Evolutionary conservation across 1,140 invertebrate genomes (phyloP).

Genomic region (Drosophila serrata): DNA sequence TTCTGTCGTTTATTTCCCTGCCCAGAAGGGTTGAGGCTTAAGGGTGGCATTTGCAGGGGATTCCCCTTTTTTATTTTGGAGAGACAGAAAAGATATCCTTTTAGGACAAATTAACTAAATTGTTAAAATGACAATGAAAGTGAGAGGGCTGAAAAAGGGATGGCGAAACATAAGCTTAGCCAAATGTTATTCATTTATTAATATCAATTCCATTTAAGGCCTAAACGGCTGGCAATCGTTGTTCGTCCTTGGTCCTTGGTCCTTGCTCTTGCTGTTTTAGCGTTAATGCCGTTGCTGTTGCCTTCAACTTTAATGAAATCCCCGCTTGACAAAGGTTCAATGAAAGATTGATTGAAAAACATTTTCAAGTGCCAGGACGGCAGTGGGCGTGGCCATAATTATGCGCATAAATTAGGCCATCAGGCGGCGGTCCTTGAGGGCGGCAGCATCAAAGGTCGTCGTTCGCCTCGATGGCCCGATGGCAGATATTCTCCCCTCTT

Average conservation of each 20-base stretch:
- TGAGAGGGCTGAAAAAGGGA: neutral
- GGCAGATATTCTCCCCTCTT: neutral
- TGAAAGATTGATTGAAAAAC: slow-evolving; percentile 77
- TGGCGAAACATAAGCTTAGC: slow-evolving; percentile 16
- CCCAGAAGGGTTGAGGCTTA: slow-evolving; percentile 5
- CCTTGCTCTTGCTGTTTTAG: neutral
- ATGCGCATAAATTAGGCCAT: slow-evolving; percentile 75
- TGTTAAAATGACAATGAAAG: slow-evolving; percentile 18
- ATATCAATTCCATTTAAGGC: slow-evolving; percentile 68
- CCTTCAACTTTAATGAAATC: slow-evolving; percentile 77
- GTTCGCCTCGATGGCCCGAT: slow-evolving; percentile 6
- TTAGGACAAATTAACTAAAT: slow-evolving; percentile 40
- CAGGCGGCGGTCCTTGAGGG: slow-evolving; percentile 34
- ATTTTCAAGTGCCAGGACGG: slow-evolving; percentile 61
- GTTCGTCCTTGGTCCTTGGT: slow-evolving; percentile 12
- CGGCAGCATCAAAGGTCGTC: slow-evolving; percentile 27
- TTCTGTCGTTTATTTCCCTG: slow-evolving; percentile 10
- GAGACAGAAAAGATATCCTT: neutral
- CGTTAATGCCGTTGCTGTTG: slow-evolving; percentile 33
- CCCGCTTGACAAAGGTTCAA: slow-evolving; percentile 78
- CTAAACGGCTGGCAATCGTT: slow-evolving; percentile 56
- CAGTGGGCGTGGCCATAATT: slow-evolving; percentile 67
- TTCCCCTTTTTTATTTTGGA: neutral
- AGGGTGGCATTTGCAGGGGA: neutral
- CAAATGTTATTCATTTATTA: slow-evolving; percentile 69